These are phyloP conservation scores for Habrosyne pyritoides DNA, from an alignment of 2,888 invertebrate species.

Conservation along the genomic window DNA sequence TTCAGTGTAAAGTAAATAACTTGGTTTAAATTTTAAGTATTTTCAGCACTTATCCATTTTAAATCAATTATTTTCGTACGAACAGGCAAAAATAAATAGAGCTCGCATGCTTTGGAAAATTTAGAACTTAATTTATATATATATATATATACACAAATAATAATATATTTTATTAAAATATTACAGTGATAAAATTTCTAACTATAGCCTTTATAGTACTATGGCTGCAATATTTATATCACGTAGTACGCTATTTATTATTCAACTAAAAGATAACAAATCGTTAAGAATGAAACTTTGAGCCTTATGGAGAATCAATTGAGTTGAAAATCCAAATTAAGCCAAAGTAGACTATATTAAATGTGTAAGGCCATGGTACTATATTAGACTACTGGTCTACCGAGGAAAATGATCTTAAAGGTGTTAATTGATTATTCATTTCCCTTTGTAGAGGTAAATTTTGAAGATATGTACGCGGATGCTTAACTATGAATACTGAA, in stretches of 20 bases:
- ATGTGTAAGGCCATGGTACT: not conserved
- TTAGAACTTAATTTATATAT: not conserved
- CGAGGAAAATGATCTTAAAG: not conserved
- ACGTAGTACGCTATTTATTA: not conserved
- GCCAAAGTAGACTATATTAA: not conserved
- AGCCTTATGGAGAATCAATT: not conserved
- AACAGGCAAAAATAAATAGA: slow-evolving; percentile 6
- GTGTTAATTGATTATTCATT: not conserved
- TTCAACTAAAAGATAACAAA: not conserved
- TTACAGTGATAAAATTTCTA: not conserved
- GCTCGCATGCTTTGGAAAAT: not conserved
- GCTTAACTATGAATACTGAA: slow-evolving; percentile 23
- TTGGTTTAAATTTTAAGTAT: not conserved
- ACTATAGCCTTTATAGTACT: slow-evolving; percentile 4
- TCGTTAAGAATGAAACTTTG: too few species aligned
- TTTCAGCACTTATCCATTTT: not conserved
- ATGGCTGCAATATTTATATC: not conserved
- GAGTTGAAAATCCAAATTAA: not conserved
- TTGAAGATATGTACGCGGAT: slow-evolving; percentile 20
- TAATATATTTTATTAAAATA: not conserved
- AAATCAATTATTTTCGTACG: not conserved
- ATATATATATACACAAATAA: too few species aligned
- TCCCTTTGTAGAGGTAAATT: slow-evolving; percentile 4
- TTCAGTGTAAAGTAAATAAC: not conserved
- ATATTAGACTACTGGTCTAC: not conserved